Conservation (phyloP, 2,888 invertebrate species). For the Lepidocyrtinus sp. region DNA sequence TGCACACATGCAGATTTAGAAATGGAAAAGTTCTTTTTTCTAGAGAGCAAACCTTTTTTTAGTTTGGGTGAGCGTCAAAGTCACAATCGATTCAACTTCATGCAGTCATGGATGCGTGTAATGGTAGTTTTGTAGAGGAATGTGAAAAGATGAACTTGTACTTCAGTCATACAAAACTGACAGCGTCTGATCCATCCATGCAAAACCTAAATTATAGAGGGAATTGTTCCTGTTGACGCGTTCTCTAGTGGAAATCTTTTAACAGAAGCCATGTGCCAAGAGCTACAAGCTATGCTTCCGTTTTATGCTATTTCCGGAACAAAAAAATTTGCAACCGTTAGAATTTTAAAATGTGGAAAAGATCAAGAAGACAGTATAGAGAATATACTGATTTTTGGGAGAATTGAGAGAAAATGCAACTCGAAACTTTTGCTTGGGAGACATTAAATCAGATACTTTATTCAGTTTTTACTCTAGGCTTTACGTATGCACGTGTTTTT, state of each 20-base stretch:
- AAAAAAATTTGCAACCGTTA: conserved; percentile 33
- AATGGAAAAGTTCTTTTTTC: neutral
- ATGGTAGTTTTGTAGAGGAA: conserved; percentile 11
- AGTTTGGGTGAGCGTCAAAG: conserved; percentile 14
- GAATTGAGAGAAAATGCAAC: neutral
- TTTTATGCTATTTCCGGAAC: conserved; percentile 53
- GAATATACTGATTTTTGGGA: conserved; percentile 1
- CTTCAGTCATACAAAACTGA: conserved; percentile 20
- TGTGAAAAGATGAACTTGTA: conserved; percentile 34
- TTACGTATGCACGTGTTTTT: no score
- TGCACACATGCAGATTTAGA: neutral
- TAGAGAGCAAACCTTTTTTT: neutral
- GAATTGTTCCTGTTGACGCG: no score
- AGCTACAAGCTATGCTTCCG: conserved; percentile 14
- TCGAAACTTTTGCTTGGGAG: no score
- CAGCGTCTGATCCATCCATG: neutral
- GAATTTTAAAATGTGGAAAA: conserved; percentile 21
- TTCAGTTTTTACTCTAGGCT: no score
- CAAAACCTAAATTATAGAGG: conserved; percentile 1
- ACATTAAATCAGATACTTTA: no score
- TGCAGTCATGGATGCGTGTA: conserved; percentile 14
- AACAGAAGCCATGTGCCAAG: conserved; percentile 4
- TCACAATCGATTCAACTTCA: conserved; percentile 18
- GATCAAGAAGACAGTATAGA: conserved; percentile 13
- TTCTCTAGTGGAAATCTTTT: conserved; percentile 2